Conservation (phyloP, 2,113 vertebrate genomes). For the Sorex araneus region DNA sequence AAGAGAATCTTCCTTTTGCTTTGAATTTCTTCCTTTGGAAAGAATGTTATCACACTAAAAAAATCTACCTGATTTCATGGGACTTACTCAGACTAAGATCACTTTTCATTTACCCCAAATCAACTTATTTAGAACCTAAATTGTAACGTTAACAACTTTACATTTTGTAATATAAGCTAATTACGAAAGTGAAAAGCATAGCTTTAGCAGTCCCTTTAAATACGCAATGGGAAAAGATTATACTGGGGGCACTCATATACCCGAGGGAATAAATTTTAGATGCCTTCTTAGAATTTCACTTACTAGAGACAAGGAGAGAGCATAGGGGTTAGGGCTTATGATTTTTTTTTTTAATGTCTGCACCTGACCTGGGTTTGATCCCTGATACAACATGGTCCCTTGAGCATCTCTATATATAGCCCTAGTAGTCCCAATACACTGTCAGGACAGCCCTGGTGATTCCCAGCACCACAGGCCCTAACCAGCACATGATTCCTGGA, state of each 20-base stretch:
- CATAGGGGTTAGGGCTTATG: too few species aligned
- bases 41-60: not conserved
- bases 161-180: not conserved
- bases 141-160: constrained; percentile 2
- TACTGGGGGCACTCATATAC: not conserved
- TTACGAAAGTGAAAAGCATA: not conserved
- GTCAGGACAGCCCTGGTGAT: too few species aligned
- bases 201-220: not conserved
- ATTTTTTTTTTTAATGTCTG: too few species aligned
- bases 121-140: not conserved
- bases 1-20: too few species aligned
- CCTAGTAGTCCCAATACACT: too few species aligned
- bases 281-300: not conserved
- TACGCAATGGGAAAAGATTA: not conserved
- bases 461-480: too few species aligned
- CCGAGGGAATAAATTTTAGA: not conserved
- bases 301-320: not conserved
- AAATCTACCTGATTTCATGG: constrained; percentile 3
- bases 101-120: constrained; percentile 34
- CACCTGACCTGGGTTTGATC: too few species aligned
- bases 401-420: too few species aligned
- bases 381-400: too few species aligned
- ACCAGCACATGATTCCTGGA: too few species aligned
- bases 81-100: not conserved
- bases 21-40: too few species aligned